Base-by-base conservation (phyloP, 2,797 vertebrate genomes). In the Podarcis siculus region DNA sequence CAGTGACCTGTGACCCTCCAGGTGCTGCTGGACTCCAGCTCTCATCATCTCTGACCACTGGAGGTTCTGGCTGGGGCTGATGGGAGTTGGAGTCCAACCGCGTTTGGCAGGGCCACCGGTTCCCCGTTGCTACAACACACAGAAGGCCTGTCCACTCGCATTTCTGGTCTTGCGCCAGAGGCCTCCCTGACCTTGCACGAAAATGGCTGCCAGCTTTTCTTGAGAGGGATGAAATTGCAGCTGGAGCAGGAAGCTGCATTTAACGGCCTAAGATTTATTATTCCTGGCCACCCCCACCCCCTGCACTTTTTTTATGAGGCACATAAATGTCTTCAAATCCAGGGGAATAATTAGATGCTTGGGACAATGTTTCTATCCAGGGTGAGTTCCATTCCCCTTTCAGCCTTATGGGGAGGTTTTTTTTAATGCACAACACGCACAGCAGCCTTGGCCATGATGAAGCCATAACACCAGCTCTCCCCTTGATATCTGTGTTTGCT, bases 241-340 rank as follows among this genome's bases (percentile, higher is more conserved):
- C 19, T 58, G 49, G 72, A 79, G 86, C 55, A 78, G 2, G 69
- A 80, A 81, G 83, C 67, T 30, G 55, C 32, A 30, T 30, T 90
- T 87, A 87, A 88, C 77, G 64, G 85, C 67, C 25, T 93, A 87
- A 67, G 87, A 88, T 92, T 94, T 90, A 94, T 0, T 21, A 86
- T 0, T 0, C 84, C 42, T 2, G 91, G 85, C 13, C 55, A 13
- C 5, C 17, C 21, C 30, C 23, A 30, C 2, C 9, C 39, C 9
- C 9, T 45, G 42, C 32, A 87, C 80, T 89, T 37, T 90, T 93
- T 94, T 91, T 92, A 95, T 3, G 61, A 95, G 91, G 90, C 89
- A 27, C 80, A 87, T 94, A 93, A 94, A 91, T 88, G 72, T 91
- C 89, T 89, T 64, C 67, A 23, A 81, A 82, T 86, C 83, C 27